These are phyloP conservation scores for Apodemia hepburni DNA, from an alignment of 2,888 invertebrate species.

Conservation along the genomic window DNA sequence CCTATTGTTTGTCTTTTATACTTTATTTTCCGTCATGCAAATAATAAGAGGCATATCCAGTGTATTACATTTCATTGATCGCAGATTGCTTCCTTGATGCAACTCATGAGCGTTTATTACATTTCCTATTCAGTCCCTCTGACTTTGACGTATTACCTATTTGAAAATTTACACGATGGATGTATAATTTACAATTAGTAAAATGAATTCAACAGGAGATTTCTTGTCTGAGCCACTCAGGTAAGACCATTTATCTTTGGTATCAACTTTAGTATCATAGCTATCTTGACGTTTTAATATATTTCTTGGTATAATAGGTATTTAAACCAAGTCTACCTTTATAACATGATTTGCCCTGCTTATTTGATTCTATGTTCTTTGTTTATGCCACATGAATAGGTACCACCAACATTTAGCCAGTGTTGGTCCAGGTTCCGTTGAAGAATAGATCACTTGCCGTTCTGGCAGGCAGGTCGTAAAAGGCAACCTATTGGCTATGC, in stretches of 20 bases:
- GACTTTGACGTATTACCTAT: slow-evolving; percentile 59
- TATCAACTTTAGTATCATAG: slow-evolving; percentile 8
- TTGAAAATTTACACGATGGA: slow-evolving; percentile 48
- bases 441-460: too few species aligned
- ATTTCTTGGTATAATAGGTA: background rate
- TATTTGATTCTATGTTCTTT: too few species aligned
- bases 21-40: background rate
- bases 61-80: background rate
- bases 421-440: too few species aligned
- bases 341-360: background rate
- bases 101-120: slow-evolving; percentile 49
- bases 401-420: too few species aligned
- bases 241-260: slow-evolving; percentile 9
- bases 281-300: background rate
- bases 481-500: too few species aligned
- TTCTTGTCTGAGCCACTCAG: slow-evolving; percentile 1
- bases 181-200: slow-evolving; percentile 20
- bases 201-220: slow-evolving; percentile 12
- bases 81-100: slow-evolving; percentile 42
- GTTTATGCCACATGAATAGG: too few species aligned
- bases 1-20: background rate
- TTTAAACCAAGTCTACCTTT: background rate
- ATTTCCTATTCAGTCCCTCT: slow-evolving; percentile 51
- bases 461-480: too few species aligned
- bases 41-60: slow-evolving; percentile 9